Percentiles rank a stretch among this genome's conserved stretches.
Evolutionary conservation across 2,888 invertebrate species (phyloP).

Genomic region (Nomada fucata): DNA sequence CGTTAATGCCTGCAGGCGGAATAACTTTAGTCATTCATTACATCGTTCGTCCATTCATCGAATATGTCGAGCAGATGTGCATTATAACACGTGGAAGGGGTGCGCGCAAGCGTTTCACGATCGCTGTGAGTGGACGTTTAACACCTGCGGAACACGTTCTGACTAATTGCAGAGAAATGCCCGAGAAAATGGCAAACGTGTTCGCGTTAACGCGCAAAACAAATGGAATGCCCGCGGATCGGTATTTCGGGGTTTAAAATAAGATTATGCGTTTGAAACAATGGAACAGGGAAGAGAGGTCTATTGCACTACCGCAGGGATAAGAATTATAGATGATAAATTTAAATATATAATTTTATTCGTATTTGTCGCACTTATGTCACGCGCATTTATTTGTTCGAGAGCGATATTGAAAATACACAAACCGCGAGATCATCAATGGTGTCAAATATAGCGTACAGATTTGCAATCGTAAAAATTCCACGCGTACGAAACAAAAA

Average conservation of each 20-base stretch:
- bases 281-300: background rate
- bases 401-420: too few species aligned
- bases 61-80: constrained; percentile 27
- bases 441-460: too few species aligned
- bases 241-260: background rate
- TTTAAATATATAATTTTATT: too few species aligned
- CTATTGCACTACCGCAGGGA: background rate
- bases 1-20: constrained; percentile 39
- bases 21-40: constrained; percentile 57
- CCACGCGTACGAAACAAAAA: too few species aligned
- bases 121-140: constrained; percentile 56
- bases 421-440: too few species aligned
- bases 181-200: background rate
- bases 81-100: background rate
- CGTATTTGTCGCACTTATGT: too few species aligned
- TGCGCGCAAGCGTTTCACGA: constrained; percentile 37
- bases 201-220: background rate
- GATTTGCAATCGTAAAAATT: too few species aligned
- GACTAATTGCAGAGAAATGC: constrained; percentile 6
- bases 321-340: background rate
- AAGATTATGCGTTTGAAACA: background rate
- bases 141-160: constrained; percentile 40
- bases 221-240: background rate
- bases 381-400: too few species aligned
- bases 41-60: constrained; percentile 57